A percentile compares a stretch with the other conserved stretches of the same genome.
Conservation (phyloP, 2,113 vertebrate genomes). For the Crypturellus undulatus region DNA sequence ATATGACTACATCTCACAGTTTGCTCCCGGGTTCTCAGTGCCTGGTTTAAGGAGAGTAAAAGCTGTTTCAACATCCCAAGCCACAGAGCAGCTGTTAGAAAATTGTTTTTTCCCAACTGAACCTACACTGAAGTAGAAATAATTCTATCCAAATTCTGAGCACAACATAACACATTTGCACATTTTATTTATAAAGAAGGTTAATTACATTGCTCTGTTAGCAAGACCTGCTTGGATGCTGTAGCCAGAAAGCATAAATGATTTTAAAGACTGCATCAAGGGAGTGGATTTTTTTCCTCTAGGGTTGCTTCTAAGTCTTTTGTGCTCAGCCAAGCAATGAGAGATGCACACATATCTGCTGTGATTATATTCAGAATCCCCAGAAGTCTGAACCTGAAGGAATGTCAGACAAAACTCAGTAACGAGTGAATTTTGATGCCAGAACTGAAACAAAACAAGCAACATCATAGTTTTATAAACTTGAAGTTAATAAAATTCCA, state of each 20-base stretch:
- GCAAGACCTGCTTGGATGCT: background rate
- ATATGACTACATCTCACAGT: constrained; percentile 23
- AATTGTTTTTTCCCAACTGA: constrained; percentile 18
- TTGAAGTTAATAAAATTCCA: background rate
- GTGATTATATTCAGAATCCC: constrained; percentile 50
- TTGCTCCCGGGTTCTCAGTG: background rate
- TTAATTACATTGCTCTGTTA: constrained; percentile 70
- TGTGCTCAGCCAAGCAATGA: constrained; percentile 53
- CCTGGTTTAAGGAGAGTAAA: constrained; percentile 32
- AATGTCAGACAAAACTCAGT: constrained; percentile 54
- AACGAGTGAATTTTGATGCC: constrained; percentile 48
- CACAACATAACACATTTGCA: constrained; percentile 24
- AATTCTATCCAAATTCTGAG: constrained; percentile 50
- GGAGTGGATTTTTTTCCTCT: constrained; percentile 21
- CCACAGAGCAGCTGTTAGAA: constrained; percentile 6
- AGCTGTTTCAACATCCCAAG: constrained; percentile 41
- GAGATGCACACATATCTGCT: constrained; percentile 35
- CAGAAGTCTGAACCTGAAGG: constrained; percentile 52
- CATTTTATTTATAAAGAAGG: constrained; percentile 72
- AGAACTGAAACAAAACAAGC: constrained; percentile 3
- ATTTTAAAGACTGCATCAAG: constrained; percentile 57
- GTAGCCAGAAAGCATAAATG: constrained; percentile 46
- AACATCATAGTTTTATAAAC: background rate
- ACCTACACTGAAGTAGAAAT: constrained; percentile 7
- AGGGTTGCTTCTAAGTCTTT: constrained; percentile 34